Percentiles rank a stretch among this genome's conserved stretches.
Evolutionary conservation across 2,888 invertebrate genomes (phyloP).

Genomic region (Ypsolopha sequella): DNA sequence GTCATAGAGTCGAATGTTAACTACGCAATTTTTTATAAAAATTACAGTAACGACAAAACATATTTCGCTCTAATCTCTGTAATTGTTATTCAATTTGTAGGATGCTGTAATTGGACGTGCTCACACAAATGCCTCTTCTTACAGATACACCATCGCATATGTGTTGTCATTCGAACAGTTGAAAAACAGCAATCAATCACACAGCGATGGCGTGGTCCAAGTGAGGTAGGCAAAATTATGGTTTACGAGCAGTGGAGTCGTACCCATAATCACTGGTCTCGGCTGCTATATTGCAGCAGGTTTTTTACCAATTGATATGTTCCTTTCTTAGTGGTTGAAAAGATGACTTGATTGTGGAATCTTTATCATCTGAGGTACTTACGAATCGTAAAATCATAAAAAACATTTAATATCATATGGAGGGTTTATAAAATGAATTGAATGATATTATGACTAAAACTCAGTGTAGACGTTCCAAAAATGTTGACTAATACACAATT

Average conservation of each 20-base stretch:
- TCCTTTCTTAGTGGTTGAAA: conserved; percentile 12
- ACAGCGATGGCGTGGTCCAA: conserved; percentile 10
- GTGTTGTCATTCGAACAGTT: conserved; percentile 20
- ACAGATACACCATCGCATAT: conserved; percentile 11
- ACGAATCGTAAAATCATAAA: not conserved
- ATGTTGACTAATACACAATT: too few species aligned
- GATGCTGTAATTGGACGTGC: not conserved
- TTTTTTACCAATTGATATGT: conserved; percentile 41
- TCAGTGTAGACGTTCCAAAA: too few species aligned
- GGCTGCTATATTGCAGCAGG: conserved; percentile 16
- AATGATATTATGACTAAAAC: too few species aligned
- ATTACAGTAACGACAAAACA: too few species aligned
- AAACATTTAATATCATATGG: too few species aligned
- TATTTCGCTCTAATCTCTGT: too few species aligned
- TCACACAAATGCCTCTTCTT: conserved; percentile 16
- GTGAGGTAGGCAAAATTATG: conserved; percentile 25
- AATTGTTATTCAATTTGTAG: too few species aligned
- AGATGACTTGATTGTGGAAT: conserved; percentile 5
- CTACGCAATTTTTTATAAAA: not conserved
- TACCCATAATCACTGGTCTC: conserved; percentile 26
- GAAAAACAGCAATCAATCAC: conserved; percentile 24
- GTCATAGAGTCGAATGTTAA: not conserved
- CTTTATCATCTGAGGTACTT: conserved; percentile 7
- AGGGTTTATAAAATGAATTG: too few species aligned
- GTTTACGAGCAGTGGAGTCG: conserved; percentile 18